These are phyloP conservation scores for Centropristis striata DNA, from an alignment of 2,113 vertebrate species.

Conservation along the genomic window DNA sequence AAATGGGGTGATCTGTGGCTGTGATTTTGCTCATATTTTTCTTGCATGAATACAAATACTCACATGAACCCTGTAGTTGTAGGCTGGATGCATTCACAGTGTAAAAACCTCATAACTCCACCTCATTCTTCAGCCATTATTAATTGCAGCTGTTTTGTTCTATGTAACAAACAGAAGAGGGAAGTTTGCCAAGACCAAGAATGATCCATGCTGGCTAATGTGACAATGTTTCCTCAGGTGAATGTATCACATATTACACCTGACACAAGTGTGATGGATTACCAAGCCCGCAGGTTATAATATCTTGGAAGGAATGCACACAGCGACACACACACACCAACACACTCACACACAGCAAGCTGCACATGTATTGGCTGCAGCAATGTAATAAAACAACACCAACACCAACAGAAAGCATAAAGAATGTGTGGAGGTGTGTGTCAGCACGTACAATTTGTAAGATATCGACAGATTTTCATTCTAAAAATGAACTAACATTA, in stretches of 20 bases:
- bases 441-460: neutral
- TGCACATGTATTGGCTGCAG: neutral
- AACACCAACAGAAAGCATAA: neutral
- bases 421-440: neutral
- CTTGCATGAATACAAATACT: neutral
- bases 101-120: neutral
- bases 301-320: constrained; percentile 20
- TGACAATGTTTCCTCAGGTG: constrained; percentile 65
- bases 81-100: neutral
- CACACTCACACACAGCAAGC: neutral
- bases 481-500: no score
- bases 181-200: constrained; percentile 15
- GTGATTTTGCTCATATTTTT: neutral
- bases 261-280: constrained; percentile 64
- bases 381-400: neutral
- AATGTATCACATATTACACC: constrained; percentile 55
- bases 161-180: constrained; percentile 8
- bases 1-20: constrained; percentile 2
- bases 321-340: neutral
- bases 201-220: constrained; percentile 57
- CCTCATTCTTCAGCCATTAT: constrained; percentile 25
- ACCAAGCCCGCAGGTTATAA: constrained; percentile 22
- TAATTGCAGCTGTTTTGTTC: constrained; percentile 42
- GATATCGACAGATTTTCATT: no score
- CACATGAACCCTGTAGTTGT: neutral